Evolutionary conservation across 2,888 invertebrate species (phyloP).

Genomic region (Pteria penguin): DNA sequence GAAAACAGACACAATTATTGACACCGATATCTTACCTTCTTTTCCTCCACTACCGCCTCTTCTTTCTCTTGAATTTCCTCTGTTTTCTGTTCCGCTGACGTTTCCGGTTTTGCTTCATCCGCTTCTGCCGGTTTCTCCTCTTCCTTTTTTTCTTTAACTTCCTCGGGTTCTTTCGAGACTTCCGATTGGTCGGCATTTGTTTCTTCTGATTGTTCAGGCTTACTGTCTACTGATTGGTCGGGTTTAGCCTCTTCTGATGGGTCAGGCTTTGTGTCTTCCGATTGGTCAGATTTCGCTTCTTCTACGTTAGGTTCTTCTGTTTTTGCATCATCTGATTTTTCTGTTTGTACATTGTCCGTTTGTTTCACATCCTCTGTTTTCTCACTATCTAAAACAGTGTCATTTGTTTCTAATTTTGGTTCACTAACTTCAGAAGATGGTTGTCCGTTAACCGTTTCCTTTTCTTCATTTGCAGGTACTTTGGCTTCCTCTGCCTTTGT

Average conservation of each 20-base stretch:
- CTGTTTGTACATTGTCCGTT: not conserved
- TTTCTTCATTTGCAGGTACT: constrained; percentile 9
- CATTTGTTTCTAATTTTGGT: not conserved
- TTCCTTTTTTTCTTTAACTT: constrained; percentile 7
- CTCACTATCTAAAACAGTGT: not conserved
- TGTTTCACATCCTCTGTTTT: not conserved
- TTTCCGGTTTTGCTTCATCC: constrained; percentile 20
- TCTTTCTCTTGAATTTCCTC: constrained; percentile 19
- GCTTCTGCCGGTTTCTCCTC: not conserved
- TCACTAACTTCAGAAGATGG: not conserved
- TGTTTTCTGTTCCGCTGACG: constrained; percentile 10
- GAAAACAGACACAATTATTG: too few relatives aligned
- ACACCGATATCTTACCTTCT: not conserved
- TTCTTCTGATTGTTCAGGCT: constrained; percentile 40
- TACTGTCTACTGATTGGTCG: constrained; percentile 37
- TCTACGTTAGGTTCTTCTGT: not conserved
- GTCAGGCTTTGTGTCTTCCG: not conserved
- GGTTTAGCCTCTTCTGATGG: not conserved
- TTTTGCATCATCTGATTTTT: not conserved
- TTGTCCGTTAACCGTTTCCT: constrained; percentile 19
- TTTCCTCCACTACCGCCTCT: constrained; percentile 12
- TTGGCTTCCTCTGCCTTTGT: constrained; percentile 2
- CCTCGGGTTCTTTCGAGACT: constrained; percentile 20
- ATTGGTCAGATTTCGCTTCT: not conserved
- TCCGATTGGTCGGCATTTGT: constrained; percentile 24